Percentiles rank a stretch among this genome's conserved stretches.
These are phyloP conservation scores for Drosophila paracracens DNA, from an alignment of 2,888 invertebrate species.

Conservation along the genomic window DNA sequence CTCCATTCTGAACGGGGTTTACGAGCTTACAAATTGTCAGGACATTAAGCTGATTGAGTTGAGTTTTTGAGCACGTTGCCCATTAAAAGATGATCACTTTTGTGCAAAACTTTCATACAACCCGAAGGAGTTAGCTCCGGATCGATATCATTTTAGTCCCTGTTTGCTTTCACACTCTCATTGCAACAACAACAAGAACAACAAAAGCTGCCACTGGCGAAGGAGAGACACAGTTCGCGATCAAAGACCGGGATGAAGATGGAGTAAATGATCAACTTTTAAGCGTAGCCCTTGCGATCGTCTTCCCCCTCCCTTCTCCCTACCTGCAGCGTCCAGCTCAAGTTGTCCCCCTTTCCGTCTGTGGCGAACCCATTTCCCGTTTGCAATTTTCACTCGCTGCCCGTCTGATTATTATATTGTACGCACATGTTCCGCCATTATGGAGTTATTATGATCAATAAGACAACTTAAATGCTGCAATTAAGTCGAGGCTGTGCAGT, in stretches of 20 bases:
- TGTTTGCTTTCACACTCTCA: conserved; percentile 82
- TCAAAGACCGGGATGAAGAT: conserved; percentile 22
- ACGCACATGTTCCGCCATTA: conserved; percentile 85
- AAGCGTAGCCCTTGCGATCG: conserved; percentile 33
- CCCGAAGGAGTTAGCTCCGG: conserved; percentile 31
- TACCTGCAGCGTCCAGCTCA: conserved; percentile 13
- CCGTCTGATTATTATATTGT: conserved; percentile 80
- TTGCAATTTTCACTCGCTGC: conserved; percentile 76
- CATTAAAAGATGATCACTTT: conserved; percentile 77
- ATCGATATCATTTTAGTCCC: conserved; percentile 74
- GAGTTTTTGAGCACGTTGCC: conserved; percentile 72
- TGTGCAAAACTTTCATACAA: conserved; percentile 16
- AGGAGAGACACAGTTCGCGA: conserved; percentile 15
- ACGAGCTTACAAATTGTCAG: conserved; percentile 67
- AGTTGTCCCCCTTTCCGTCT: conserved; percentile 14
- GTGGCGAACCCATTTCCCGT: conserved; percentile 62
- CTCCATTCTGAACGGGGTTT: conserved; percentile 23
- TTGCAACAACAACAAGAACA: conserved; percentile 47
- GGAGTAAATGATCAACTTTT: conserved; percentile 65
- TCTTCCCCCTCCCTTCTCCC: conserved; percentile 3
- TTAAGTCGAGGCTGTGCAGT: conserved; percentile 79
- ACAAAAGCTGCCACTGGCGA: conserved; percentile 15
- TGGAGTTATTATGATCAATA: conserved; percentile 85
- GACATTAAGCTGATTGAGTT: conserved; percentile 80
- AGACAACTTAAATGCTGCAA: conserved; percentile 85